These are phyloP conservation scores for Acronicta aceris DNA, from an alignment of 2,888 invertebrate genomes.

Conservation along the genomic window DNA sequence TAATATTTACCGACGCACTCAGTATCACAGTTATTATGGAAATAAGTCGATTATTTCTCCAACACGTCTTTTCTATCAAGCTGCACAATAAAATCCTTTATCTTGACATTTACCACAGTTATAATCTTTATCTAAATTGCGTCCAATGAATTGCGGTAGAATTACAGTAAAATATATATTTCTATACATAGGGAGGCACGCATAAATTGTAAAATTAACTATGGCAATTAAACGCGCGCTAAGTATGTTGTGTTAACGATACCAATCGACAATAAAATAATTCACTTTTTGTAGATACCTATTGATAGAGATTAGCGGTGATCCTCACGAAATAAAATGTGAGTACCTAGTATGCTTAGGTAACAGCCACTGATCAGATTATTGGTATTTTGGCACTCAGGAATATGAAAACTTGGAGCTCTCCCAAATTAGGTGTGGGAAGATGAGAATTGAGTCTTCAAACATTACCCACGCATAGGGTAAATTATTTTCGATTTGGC, in stretches of 20 bases:
- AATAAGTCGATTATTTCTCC: slow-evolving; percentile 68
- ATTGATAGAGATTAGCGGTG: slow-evolving; percentile 66
- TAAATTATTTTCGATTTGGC: slow-evolving; percentile 22
- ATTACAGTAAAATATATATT: slow-evolving; percentile 42
- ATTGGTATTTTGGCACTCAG: slow-evolving; percentile 69
- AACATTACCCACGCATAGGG: slow-evolving; percentile 39
- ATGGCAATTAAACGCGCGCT: slow-evolving; percentile 64
- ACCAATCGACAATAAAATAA: slow-evolving; percentile 71
- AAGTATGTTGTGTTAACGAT: slow-evolving; percentile 50
- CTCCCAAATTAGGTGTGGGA: slow-evolving; percentile 67
- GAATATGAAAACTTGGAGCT: slow-evolving; percentile 70
- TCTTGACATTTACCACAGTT: slow-evolving; percentile 74
- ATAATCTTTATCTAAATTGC: slow-evolving; percentile 84
- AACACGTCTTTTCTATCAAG: slow-evolving; percentile 75
- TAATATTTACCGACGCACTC: slow-evolving; percentile 58
- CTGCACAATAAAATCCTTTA: slow-evolving; percentile 80
- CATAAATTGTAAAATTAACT: slow-evolving; percentile 73
- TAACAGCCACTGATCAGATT: slow-evolving; percentile 63
- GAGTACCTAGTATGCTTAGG: slow-evolving; percentile 61
- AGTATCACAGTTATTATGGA: slow-evolving; percentile 63
- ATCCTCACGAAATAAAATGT: slow-evolving; percentile 64
- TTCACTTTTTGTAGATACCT: slow-evolving; percentile 64
- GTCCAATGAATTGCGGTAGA: slow-evolving; percentile 70
- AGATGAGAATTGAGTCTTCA: slow-evolving; percentile 38
- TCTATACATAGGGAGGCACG: slow-evolving; percentile 47